Evolutionary conservation across 2,888 invertebrate species (phyloP).

Genomic region (Sturmia bella): DNA sequence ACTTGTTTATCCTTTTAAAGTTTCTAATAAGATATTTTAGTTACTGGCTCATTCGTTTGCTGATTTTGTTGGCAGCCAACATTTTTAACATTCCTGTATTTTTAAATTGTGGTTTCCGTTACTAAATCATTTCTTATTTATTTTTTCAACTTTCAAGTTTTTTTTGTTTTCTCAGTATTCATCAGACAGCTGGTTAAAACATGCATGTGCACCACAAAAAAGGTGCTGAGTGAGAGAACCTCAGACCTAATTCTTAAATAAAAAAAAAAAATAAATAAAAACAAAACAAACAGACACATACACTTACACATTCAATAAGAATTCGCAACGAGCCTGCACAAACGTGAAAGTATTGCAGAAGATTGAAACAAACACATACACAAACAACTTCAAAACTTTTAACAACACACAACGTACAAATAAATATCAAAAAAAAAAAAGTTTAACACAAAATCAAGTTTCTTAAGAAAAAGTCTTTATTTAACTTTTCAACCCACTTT

Average conservation of each 20-base stretch:
- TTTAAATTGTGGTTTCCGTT: slow-evolving; percentile 68
- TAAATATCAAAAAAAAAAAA: slow-evolving; percentile 38
- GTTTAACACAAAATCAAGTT: slow-evolving; percentile 63
- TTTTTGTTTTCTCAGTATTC: slow-evolving; percentile 56
- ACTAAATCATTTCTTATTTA: slow-evolving; percentile 28
- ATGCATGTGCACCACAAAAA: slow-evolving; percentile 32
- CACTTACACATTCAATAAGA: slow-evolving; percentile 14
- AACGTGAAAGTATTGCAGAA: slow-evolving; percentile 43
- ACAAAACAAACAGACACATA: too few species aligned
- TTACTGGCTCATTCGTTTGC: not conserved
- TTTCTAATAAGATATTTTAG: not conserved
- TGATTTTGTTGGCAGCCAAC: slow-evolving; percentile 43
- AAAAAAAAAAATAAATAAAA: too few species aligned
- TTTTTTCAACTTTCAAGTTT: slow-evolving; percentile 42
- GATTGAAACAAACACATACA: slow-evolving; percentile 17
- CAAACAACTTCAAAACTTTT: not conserved
- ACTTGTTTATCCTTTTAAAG: slow-evolving; percentile 17
- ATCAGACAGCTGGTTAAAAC: slow-evolving; percentile 52
- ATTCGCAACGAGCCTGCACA: slow-evolving; percentile 19
- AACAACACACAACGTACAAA: slow-evolving; percentile 33
- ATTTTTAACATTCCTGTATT: slow-evolving; percentile 62
- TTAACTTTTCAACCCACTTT: slow-evolving; percentile 68
- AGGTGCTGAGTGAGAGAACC: slow-evolving; percentile 55
- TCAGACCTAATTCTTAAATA: slow-evolving; percentile 54
- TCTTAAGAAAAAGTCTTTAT: slow-evolving; percentile 66